phyloP scores from a whole-genome alignment of 2,888 invertebrate genomes.

The Dimorphilus gyrociliatus region DNA sequence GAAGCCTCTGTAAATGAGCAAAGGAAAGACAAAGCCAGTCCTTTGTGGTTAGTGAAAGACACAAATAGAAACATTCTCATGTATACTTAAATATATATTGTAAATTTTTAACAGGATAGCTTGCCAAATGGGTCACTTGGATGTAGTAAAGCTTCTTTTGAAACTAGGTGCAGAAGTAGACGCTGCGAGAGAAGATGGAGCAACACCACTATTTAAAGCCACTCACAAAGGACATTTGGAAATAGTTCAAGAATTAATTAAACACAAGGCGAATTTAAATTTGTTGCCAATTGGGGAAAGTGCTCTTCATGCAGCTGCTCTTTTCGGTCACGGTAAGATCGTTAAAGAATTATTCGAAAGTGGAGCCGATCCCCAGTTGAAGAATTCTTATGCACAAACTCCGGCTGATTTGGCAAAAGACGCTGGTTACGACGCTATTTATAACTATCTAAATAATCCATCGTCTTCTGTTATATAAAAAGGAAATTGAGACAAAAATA shows the following conservation, averaged over 20 bases:
- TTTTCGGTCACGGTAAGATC: conserved; percentile 66
- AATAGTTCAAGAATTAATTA: conserved; percentile 59
- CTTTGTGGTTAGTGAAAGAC: too few species aligned
- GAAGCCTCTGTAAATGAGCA: too few species aligned
- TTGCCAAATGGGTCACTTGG: conserved; percentile 80
- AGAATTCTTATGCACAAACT: conserved; percentile 43
- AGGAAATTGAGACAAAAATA: too few species aligned
- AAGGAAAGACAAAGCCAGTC: conserved; percentile 48
- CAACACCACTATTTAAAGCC: conserved; percentile 76
- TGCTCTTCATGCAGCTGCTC: conserved; percentile 72
- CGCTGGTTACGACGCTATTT: conserved; percentile 21
- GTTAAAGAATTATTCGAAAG: conserved; percentile 56
- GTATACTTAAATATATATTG: too few species aligned
- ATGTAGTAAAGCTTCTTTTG: conserved; percentile 58
- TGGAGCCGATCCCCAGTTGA: conserved; percentile 50
- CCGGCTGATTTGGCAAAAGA: conserved; percentile 30
- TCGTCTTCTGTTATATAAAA: too few species aligned
- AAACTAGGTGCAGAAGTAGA: conserved; percentile 65
- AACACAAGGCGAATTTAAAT: conserved; percentile 41
- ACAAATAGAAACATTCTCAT: too few species aligned
- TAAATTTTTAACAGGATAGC: too few species aligned
- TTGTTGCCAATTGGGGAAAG: conserved; percentile 73
- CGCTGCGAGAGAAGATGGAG: conserved; percentile 51
- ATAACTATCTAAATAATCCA: conserved; percentile 1
- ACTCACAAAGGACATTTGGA: conserved; percentile 83